Percentiles rank a stretch among this genome's conserved stretches.
Evolutionary conservation across 92 coral and sea anemone species (phyloP).

Genomic region (Pocillopora meandrina): DNA sequence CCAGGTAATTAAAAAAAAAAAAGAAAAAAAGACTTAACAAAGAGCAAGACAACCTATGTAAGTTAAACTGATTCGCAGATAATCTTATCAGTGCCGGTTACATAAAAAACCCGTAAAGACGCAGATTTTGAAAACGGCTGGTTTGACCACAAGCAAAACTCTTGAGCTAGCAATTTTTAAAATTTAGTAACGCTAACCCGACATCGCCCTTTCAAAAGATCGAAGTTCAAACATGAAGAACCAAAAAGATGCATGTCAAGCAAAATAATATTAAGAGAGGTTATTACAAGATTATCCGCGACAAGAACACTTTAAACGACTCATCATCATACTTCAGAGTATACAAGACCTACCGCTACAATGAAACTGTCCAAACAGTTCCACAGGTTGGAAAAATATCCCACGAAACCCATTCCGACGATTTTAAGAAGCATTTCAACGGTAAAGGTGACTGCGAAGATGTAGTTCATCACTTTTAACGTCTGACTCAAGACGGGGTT

Average conservation of each 20-base stretch:
- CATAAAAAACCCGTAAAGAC: no score
- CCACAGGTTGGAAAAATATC: slow-evolving; percentile 95
- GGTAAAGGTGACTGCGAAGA: slow-evolving; percentile 91
- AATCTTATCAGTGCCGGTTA: no score
- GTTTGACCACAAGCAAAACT: no score
- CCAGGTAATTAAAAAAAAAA: slow-evolving; percentile 1
- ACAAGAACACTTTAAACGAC: no score
- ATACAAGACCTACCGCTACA: slow-evolving; percentile 88
- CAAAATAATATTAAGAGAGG: neutral
- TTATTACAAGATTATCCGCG: no score
- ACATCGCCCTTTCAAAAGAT: no score
- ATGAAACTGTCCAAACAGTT: slow-evolving; percentile 96
- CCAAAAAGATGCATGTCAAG: no score
- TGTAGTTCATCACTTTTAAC: slow-evolving; percentile 70
- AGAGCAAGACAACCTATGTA: neutral
- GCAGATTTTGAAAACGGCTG: no score
- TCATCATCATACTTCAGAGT: no score
- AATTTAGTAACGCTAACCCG: no score
- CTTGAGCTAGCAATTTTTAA: no score
- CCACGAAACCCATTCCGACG: slow-evolving; percentile 89
- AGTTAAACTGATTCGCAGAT: neutral
- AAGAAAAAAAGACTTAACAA: neutral
- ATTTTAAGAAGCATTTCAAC: slow-evolving; percentile 87
- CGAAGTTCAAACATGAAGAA: no score
- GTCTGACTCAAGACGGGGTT: slow-evolving; percentile 31